Percentiles rank a stretch among this genome's conserved stretches.
These are phyloP conservation scores for Thysanoteuthis rhombus DNA, from an alignment of 2,888 invertebrate genomes.

Conservation along the genomic window DNA sequence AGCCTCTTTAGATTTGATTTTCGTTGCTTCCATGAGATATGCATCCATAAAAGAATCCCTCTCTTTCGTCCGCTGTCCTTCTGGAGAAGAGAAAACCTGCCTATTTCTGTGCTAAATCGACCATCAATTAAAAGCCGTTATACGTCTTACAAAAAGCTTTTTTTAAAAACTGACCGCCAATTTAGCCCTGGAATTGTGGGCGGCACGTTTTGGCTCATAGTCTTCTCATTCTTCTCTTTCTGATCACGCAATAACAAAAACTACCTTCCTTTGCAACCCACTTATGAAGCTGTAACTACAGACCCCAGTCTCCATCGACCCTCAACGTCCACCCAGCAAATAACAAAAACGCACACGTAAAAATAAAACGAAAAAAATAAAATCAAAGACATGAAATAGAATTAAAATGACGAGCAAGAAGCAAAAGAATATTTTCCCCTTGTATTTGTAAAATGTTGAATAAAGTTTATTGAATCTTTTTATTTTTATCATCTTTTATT, in stretches of 20 bases:
- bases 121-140: too few relatives aligned
- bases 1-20: too few relatives aligned
- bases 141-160: background rate
- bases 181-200: background rate
- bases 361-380: too few relatives aligned
- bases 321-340: background rate
- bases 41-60: too few relatives aligned
- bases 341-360: background rate
- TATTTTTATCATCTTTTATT: too few relatives aligned
- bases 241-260: background rate
- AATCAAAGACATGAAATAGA: background rate
- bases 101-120: too few relatives aligned
- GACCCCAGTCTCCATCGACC: background rate
- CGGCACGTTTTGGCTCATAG: background rate
- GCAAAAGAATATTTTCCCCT: background rate
- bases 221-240: background rate
- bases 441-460: background rate
- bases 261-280: background rate
- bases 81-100: too few relatives aligned
- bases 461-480: too few relatives aligned
- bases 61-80: too few relatives aligned
- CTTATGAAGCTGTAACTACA: background rate
- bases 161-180: slow-evolving; percentile 12
- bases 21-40: too few relatives aligned
- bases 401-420: background rate